phyloP scores from a whole-genome alignment of 2,113 vertebrate species.

The Atractosteus spatula region DNA sequence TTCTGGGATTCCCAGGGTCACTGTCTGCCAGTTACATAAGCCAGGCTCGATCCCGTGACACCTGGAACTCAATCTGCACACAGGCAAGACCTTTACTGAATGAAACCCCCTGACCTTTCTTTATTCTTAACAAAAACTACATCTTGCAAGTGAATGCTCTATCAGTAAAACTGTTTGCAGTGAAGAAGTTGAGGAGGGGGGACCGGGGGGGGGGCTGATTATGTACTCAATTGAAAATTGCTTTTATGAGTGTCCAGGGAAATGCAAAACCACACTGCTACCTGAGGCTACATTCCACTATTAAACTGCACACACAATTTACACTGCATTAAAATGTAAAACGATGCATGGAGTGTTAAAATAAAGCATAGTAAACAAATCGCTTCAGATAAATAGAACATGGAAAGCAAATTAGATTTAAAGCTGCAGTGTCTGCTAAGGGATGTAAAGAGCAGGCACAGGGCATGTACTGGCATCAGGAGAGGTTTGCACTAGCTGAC shows the following conservation, averaged over 20 bases:
- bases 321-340: slow-evolving; percentile 35
- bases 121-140: too few relatives aligned
- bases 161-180: too few relatives aligned
- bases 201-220: not conserved
- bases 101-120: too few relatives aligned
- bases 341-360: slow-evolving; percentile 17
- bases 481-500: too few relatives aligned
- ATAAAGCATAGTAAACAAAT: slow-evolving; percentile 30
- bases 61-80: too few relatives aligned
- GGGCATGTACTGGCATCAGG: not conserved
- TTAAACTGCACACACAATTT: slow-evolving; percentile 28
- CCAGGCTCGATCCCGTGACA: too few relatives aligned
- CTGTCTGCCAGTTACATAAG: too few relatives aligned
- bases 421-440: not conserved
- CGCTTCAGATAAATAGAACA: slow-evolving; percentile 23
- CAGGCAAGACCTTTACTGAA: too few relatives aligned
- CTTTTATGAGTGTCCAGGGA: slow-evolving; percentile 24
- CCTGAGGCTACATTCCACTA: slow-evolving; percentile 26
- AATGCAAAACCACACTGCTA: slow-evolving; percentile 22
- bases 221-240: slow-evolving; percentile 25
- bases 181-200: not conserved
- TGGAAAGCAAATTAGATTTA: slow-evolving; percentile 21
- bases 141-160: too few relatives aligned
- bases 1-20: too few relatives aligned
- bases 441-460: slow-evolving; percentile 1